Evolutionary conservation across 2,797 vertebrate species (phyloP).

Genomic region (Hoplostethus mediterraneus): DNA sequence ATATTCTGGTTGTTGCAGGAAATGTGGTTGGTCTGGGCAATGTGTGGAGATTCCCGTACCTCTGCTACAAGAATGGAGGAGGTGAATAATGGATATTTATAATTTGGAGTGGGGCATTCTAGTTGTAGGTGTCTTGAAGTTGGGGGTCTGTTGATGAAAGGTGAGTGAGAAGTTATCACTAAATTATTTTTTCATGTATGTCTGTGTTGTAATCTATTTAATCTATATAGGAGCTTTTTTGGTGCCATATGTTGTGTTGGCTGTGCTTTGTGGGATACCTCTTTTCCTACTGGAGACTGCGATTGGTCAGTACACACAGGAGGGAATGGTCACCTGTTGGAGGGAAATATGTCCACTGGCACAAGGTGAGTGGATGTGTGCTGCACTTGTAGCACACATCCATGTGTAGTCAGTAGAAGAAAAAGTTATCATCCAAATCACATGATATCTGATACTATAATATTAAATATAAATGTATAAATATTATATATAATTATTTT

Average conservation of each 20-base stretch:
- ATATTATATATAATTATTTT: no score
- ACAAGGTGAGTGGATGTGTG: conserved; percentile 42
- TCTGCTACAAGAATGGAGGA: conserved; percentile 66
- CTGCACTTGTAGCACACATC: no score
- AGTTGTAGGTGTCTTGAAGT: no score
- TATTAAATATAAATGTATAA: no score
- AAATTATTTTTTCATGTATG: background rate
- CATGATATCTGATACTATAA: no score
- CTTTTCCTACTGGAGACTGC: conserved; percentile 62
- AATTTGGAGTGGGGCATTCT: no score
- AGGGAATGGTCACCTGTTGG: conserved; percentile 58
- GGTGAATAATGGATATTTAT: conserved; percentile 26
- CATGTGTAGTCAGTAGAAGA: no score
- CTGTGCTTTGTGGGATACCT: conserved; percentile 54
- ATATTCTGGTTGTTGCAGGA: conserved; percentile 58
- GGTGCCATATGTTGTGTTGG: conserved; percentile 58
- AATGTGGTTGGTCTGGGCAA: conserved; percentile 63
- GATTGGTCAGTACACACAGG: conserved; percentile 65
- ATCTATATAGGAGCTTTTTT: conserved; percentile 51
- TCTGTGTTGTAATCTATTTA: background rate
- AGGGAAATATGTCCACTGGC: conserved; percentile 26
- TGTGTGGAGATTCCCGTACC: conserved; percentile 66
- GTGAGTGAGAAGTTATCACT: no score
- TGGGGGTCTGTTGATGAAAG: no score
- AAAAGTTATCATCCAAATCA: no score